These are phyloP conservation scores for Morpho achilles DNA, from an alignment of 2,888 invertebrate genomes.

Conservation along the genomic window DNA sequence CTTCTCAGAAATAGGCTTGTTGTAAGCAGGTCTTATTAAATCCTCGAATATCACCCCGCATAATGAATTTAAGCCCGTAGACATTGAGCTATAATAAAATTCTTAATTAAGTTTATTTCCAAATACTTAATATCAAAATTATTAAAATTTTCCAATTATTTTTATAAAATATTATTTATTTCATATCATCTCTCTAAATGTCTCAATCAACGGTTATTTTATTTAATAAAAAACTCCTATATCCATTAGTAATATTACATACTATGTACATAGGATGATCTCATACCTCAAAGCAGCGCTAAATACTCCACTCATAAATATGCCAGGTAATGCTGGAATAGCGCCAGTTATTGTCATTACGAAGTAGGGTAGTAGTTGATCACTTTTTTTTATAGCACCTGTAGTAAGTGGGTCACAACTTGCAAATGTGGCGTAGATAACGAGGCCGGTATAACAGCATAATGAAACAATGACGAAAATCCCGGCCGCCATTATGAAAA, in stretches of 20 bases:
- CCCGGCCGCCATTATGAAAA: slow-evolving; percentile 87
- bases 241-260: too few species aligned
- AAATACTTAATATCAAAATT: too few species aligned
- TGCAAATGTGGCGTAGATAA: slow-evolving; percentile 91
- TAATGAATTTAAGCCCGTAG: slow-evolving; percentile 86
- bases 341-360: slow-evolving; percentile 88
- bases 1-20: slow-evolving; percentile 81
- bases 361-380: slow-evolving; percentile 88
- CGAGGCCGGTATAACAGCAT: slow-evolving; percentile 90
- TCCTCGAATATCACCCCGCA: slow-evolving; percentile 88
- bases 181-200: too few species aligned
- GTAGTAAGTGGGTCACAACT: slow-evolving; percentile 91
- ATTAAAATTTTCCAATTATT: too few species aligned
- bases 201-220: too few species aligned
- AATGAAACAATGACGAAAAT: slow-evolving; percentile 86
- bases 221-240: too few species aligned
- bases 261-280: background rate
- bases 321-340: slow-evolving; percentile 88
- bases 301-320: slow-evolving; percentile 92
- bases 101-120: too few species aligned
- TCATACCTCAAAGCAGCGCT: slow-evolving; percentile 90
- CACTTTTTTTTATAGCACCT: slow-evolving; percentile 83
- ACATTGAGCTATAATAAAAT: slow-evolving; percentile 81
- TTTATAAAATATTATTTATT: too few species aligned
- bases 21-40: slow-evolving; percentile 82